Evolutionary conservation across 2,888 invertebrate genomes (phyloP).

Genomic region (Flabesymbios commensalis): DNA sequence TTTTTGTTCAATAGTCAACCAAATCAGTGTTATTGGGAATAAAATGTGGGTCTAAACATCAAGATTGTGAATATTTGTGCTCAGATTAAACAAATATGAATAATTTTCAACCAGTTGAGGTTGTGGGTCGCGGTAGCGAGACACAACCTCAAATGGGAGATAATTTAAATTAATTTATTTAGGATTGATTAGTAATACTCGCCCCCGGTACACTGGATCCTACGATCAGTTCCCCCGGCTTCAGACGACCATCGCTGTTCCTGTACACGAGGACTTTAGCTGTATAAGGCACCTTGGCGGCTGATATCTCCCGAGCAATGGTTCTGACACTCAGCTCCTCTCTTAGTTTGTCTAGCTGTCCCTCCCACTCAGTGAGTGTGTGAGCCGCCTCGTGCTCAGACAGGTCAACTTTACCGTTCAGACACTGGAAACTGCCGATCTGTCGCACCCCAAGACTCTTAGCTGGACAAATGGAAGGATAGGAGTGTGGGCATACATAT

Average conservation of each 20-base stretch:
- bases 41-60: too few relatives aligned
- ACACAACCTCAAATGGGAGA: too few relatives aligned
- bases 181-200: too few relatives aligned
- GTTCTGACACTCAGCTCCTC: slow-evolving; percentile 43
- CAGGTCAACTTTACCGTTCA: slow-evolving; percentile 61
- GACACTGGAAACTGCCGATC: slow-evolving; percentile 56
- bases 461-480: slow-evolving; percentile 26
- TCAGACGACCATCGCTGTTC: slow-evolving; percentile 56
- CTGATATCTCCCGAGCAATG: slow-evolving; percentile 57
- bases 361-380: slow-evolving; percentile 53
- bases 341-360: slow-evolving; percentile 43
- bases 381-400: slow-evolving; percentile 56
- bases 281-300: slow-evolving; percentile 49
- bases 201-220: slow-evolving; percentile 59
- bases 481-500: not conserved
- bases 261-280: slow-evolving; percentile 58
- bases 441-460: slow-evolving; percentile 44
- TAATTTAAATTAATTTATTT: too few relatives aligned
- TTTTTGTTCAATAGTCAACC: too few relatives aligned
- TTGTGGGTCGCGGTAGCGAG: too few relatives aligned
- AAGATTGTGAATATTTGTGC: too few relatives aligned
- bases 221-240: slow-evolving; percentile 53
- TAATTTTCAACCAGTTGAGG: too few relatives aligned
- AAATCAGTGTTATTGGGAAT: too few relatives aligned
- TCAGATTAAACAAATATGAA: too few relatives aligned